A percentile compares a stretch with the other conserved stretches of the same genome.
phyloP scores from a whole-genome alignment of 2,888 invertebrate species.

The Nipponacmea schrenckii region DNA sequence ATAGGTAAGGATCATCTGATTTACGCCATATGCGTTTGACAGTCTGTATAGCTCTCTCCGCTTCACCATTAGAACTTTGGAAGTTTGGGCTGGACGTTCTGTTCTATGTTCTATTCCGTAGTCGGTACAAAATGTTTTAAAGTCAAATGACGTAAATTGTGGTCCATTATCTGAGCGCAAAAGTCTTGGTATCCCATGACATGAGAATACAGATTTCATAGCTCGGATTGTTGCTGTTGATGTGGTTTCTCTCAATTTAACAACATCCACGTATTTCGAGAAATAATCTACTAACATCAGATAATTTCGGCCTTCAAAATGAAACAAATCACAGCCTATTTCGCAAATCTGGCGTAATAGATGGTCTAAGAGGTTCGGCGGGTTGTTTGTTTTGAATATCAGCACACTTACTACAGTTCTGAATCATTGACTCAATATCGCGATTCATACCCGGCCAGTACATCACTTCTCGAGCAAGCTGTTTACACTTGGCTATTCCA shows the following conservation, averaged over 20 bases:
- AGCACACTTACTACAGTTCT: conserved; percentile 26
- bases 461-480: conserved; percentile 16
- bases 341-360: conserved; percentile 24
- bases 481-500: conserved; percentile 6
- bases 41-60: conserved; percentile 41
- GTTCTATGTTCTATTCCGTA: conserved; percentile 35
- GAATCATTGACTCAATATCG: conserved; percentile 23
- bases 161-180: neutral
- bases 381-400: conserved; percentile 19
- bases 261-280: conserved; percentile 11
- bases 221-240: conserved; percentile 19
- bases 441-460: conserved; percentile 30
- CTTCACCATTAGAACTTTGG: conserved; percentile 38
- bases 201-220: neutral
- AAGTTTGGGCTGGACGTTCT: conserved; percentile 39
- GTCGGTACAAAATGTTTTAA: conserved; percentile 24
- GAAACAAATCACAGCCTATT: conserved; percentile 19
- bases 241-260: neutral
- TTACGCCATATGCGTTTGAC: conserved; percentile 38
- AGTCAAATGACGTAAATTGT: neutral
- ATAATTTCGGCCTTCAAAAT: neutral
- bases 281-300: conserved; percentile 12
- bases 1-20: conserved; percentile 29
- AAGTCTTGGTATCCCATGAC: neutral
- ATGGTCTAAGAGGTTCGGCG: conserved; percentile 26